Evolutionary conservation across 2,888 invertebrate species (phyloP), one percentile per base, ranked within the genome.

Genomic region (Sarcophaga caerulescens): DNA sequence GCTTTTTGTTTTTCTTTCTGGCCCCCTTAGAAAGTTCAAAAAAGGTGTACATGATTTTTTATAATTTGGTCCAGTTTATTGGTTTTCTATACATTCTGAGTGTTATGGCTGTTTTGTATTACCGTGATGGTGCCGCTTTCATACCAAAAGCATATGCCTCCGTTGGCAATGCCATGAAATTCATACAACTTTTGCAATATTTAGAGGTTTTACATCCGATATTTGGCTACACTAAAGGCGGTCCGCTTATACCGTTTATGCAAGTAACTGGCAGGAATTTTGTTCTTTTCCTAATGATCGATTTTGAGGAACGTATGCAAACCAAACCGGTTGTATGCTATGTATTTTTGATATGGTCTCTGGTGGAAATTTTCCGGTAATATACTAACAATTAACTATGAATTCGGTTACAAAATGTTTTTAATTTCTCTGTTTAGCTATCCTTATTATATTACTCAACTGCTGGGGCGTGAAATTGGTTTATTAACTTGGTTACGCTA

Each of bases 401-500:
- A 17, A 35, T 69, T 57, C 21, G n/a, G 59, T 57, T 60, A n/a
- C 35, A 60, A 23, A 52, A n/a, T 35, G 62, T 62, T 44, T 35
- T n/a, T 25, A 76, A 87, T 81, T 66, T 21, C 73, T 11, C 25
- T 68, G 93, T 94, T 21, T 91, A 97, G 98, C 90, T 99, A 99
- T 94, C 98, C 98, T 0, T 99, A 96, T 93, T 99, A 99, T 93
- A 96, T 98, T 91, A 94, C 96, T 0, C 96, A 97, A 90, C 93
- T 97, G 0, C 95, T 97, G 90, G 96, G 97, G 82, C 95, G 95
- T 44, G 95, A 97, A 84, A 94, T 97, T 52, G 94, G 95, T 68
- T 90, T 97, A 4, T 92, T 99, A 11, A 98, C 98, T 0, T 99
- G 99, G 99, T 93, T 99, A 3, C 95, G 99, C 19, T 99, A 99